Evolutionary conservation across 2,113 vertebrate genomes (phyloP).

Genomic region (Petrocephalus zakoni): DNA sequence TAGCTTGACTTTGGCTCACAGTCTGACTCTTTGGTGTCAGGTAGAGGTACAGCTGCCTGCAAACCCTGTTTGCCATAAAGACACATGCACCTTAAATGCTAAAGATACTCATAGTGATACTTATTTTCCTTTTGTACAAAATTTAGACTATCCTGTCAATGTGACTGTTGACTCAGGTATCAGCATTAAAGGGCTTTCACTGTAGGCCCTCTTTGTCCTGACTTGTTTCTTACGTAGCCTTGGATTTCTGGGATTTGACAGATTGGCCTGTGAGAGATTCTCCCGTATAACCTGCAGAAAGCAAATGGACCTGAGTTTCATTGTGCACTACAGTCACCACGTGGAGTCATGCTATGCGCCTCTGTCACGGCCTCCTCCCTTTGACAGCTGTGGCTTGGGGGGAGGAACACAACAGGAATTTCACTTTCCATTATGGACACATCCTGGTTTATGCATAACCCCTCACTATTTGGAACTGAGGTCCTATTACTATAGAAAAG

Average conservation of each 20-base stretch:
- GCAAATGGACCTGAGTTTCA: constrained; percentile 32
- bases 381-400: constrained; percentile 56
- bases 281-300: constrained; percentile 51
- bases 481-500: background rate
- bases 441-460: background rate
- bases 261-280: constrained; percentile 57
- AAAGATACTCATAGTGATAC: constrained; percentile 5
- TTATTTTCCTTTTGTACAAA: background rate
- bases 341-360: constrained; percentile 25
- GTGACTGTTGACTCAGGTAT: constrained; percentile 58
- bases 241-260: constrained; percentile 40
- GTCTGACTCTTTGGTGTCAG: background rate
- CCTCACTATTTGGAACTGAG: background rate
- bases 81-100: constrained; percentile 1
- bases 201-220: constrained; percentile 35
- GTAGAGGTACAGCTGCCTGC: constrained; percentile 1
- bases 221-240: constrained; percentile 58
- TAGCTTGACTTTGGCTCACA: constrained; percentile 12
- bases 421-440: background rate
- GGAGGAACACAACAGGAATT: background rate
- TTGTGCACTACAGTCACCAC: constrained; percentile 22
- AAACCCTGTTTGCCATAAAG: background rate
- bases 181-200: constrained; percentile 56
- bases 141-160: constrained; percentile 8
- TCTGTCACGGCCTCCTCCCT: constrained; percentile 57